Conservation (phyloP, 2,888 invertebrate genomes). For the Mongoloraphidia duomilia region DNA sequence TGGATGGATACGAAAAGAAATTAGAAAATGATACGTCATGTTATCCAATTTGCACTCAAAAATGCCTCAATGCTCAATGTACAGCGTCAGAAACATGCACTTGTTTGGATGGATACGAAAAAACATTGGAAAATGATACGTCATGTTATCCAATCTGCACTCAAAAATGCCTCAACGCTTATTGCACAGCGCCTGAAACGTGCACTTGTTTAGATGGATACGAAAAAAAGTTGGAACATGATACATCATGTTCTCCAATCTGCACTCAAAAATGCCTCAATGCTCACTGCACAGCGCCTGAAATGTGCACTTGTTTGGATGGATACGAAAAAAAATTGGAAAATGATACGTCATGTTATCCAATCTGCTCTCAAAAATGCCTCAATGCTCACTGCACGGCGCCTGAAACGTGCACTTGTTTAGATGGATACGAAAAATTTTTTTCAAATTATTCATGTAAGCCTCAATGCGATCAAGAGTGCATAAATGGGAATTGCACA, state of each 20-base stretch:
- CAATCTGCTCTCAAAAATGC: constrained; percentile 49
- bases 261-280: constrained; percentile 35
- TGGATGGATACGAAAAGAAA: constrained; percentile 43
- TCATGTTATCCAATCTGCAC: too few relatives aligned
- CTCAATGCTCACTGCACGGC: constrained; percentile 52
- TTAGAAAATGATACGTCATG: too few relatives aligned
- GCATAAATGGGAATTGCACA: too few relatives aligned
- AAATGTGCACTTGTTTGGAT: constrained; percentile 13
- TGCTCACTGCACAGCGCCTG: constrained; percentile 31
- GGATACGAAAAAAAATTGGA: constrained; percentile 12
- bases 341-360: constrained; percentile 33
- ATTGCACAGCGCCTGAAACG: constrained; percentile 37
- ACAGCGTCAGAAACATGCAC: not conserved
- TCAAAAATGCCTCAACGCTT: constrained; percentile 27
- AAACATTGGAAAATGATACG: too few relatives aligned
- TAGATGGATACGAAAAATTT: constrained; percentile 43
- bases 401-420: constrained; percentile 49
- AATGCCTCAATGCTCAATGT: constrained; percentile 18
- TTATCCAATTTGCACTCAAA: constrained; percentile 18
- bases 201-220: constrained; percentile 37
- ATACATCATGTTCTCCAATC: constrained; percentile 6
- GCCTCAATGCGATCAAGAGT: constrained; percentile 17
- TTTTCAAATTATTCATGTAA: too few relatives aligned
- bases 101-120: not conserved
- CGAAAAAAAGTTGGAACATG: not conserved